These are phyloP conservation scores for Vanessa atalanta DNA, from an alignment of 1,140 invertebrate genomes.

Conservation along the genomic window DNA sequence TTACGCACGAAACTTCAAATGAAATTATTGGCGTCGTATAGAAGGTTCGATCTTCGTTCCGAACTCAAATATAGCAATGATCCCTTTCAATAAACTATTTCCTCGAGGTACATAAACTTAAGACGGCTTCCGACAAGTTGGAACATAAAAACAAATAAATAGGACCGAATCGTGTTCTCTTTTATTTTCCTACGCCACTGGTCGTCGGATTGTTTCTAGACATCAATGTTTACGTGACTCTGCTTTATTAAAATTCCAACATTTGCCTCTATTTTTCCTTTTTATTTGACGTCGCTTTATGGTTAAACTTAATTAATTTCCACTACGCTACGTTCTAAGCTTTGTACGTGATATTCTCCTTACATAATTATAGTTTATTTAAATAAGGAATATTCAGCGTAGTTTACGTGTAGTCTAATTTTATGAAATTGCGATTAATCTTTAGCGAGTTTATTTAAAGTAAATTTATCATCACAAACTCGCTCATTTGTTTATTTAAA, in stretches of 20 bases:
- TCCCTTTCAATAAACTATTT: constrained; percentile 46
- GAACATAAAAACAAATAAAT: constrained; percentile 58
- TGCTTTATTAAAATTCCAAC: constrained; percentile 75
- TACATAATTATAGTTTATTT: constrained; percentile 20
- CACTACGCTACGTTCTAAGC: constrained; percentile 43
- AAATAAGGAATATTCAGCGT: constrained; percentile 8
- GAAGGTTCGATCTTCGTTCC: constrained; percentile 4
- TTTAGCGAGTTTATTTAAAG: no score
- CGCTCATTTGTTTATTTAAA: no score
- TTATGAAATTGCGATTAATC: background rate
- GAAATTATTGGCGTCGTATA: background rate
- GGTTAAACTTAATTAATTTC: constrained; percentile 69
- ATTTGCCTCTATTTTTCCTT: constrained; percentile 59
- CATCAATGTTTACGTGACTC: constrained; percentile 73
- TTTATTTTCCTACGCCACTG: constrained; percentile 43
- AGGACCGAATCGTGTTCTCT: constrained; percentile 35
- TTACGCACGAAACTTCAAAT: constrained; percentile 10
- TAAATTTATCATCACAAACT: no score
- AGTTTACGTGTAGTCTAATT: background rate
- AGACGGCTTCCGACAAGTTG: constrained; percentile 41
- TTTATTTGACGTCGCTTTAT: constrained; percentile 59
- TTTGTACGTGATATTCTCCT: constrained; percentile 13
- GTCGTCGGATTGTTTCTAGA: constrained; percentile 43
- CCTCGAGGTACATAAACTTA: constrained; percentile 41
- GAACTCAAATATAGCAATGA: constrained; percentile 23